phyloP scores from a whole-genome alignment of 2,797 vertebrate species.

The Semotilus atromaculatus region DNA sequence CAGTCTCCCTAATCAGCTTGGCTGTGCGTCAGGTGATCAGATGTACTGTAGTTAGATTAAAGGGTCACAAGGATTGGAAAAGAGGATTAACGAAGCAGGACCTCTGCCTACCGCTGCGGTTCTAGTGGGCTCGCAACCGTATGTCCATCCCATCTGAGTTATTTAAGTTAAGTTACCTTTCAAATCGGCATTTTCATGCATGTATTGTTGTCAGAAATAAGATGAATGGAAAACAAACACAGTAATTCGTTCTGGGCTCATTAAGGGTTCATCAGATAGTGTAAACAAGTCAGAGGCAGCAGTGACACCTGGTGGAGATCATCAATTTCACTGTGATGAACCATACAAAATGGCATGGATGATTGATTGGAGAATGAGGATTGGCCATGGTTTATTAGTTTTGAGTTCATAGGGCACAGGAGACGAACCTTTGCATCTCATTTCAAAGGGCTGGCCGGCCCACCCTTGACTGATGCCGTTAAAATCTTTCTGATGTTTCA shows the following conservation, averaged over 20 bases:
- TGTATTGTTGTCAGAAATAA: slow-evolving; percentile 13
- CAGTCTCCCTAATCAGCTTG: slow-evolving; percentile 74
- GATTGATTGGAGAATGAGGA: slow-evolving; percentile 12
- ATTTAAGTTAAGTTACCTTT: neutral
- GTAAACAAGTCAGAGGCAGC: neutral
- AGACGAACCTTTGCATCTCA: slow-evolving; percentile 12
- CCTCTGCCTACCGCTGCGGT: neutral
- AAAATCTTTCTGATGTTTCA: neutral
- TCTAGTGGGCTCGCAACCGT: neutral
- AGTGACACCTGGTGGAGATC: slow-evolving; percentile 56
- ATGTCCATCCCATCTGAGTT: neutral
- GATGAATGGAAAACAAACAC: neutral
- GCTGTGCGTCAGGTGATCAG: slow-evolving; percentile 72
- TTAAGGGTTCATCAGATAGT: neutral
- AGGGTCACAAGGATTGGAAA: slow-evolving; percentile 78
- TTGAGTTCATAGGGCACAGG: slow-evolving; percentile 26
- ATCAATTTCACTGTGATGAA: neutral
- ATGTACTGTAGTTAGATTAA: slow-evolving; percentile 76
- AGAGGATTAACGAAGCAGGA: slow-evolving; percentile 73
- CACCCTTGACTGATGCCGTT: slow-evolving; percentile 24
- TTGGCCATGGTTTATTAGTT: slow-evolving; percentile 33
- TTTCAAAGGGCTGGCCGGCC: slow-evolving; percentile 15
- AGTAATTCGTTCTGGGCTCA: neutral
- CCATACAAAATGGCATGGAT: slow-evolving; percentile 23
- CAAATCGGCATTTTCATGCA: neutral